Percentiles rank a stretch among this genome's conserved stretches.
Evolutionary conservation across 2,797 vertebrate species (phyloP).

Genomic region (Hypotaenidia philippensis): DNA sequence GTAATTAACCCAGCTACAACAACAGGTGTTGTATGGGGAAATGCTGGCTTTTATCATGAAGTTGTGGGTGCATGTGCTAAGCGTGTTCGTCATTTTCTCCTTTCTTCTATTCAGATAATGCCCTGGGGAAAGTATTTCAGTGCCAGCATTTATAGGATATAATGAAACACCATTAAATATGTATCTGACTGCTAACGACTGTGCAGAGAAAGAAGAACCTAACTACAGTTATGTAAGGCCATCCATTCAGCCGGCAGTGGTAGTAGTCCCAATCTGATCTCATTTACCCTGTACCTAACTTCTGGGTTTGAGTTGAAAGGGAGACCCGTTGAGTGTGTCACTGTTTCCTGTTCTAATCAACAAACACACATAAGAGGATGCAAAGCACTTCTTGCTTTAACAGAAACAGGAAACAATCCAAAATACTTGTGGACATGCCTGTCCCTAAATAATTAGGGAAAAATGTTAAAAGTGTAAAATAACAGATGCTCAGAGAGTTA

Average conservation of each 20-base stretch:
- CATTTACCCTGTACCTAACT: conserved; percentile 3
- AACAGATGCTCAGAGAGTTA: neutral
- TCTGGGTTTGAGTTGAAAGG: neutral
- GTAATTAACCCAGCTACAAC: conserved; percentile 84
- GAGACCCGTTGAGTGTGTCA: neutral
- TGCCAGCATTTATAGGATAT: conserved; percentile 83
- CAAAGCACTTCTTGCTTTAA: neutral
- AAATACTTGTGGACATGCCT: neutral
- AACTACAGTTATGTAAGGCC: conserved; percentile 50
- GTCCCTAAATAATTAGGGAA: neutral
- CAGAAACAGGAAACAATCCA: neutral
- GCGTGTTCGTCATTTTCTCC: conserved; percentile 79
- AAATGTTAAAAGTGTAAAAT: neutral
- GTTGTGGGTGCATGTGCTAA: conserved; percentile 80
- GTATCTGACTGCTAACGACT: conserved; percentile 78
- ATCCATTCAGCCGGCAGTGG: neutral
- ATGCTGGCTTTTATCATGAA: conserved; percentile 82
- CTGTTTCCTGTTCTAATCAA: neutral
- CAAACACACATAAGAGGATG: neutral
- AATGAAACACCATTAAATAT: conserved; percentile 86
- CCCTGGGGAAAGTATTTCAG: conserved; percentile 78
- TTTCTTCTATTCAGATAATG: conserved; percentile 77
- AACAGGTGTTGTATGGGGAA: conserved; percentile 89
- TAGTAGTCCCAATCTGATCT: neutral
- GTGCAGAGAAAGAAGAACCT: conserved; percentile 57